Evolutionary conservation across 1,140 invertebrate genomes (phyloP).

Genomic region (Hyphantria cunea): DNA sequence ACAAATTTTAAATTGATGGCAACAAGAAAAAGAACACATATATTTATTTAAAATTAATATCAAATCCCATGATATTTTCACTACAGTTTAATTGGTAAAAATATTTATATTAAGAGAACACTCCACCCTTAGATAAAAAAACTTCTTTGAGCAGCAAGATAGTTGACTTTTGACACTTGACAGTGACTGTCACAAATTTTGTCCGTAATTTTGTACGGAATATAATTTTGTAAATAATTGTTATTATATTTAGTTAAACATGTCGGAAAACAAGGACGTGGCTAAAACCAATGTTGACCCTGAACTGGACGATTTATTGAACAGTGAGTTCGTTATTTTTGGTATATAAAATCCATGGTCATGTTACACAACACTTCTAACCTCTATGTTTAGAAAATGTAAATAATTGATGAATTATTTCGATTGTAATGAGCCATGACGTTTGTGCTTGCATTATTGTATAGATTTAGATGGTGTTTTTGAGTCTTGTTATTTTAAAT

Average conservation of each 20-base stretch:
- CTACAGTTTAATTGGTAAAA: no score
- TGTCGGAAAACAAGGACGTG: constrained; percentile 69
- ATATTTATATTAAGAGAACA: background rate
- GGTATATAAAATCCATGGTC: constrained; percentile 33
- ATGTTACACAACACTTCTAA: constrained; percentile 53
- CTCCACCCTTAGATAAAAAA: background rate
- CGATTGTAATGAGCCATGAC: background rate
- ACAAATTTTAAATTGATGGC: no score
- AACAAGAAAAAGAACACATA: no score
- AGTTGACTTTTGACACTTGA: constrained; percentile 7
- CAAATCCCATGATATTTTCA: no score
- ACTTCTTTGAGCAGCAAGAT: background rate
- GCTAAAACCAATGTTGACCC: constrained; percentile 63
- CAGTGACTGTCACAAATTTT: constrained; percentile 11
- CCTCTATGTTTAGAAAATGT: constrained; percentile 6
- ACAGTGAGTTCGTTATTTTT: constrained; percentile 60
- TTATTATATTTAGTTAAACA: constrained; percentile 42
- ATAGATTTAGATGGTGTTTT: no score
- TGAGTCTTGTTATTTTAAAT: no score
- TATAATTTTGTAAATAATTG: constrained; percentile 26
- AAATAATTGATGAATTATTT: constrained; percentile 27
- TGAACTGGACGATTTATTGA: constrained; percentile 72
- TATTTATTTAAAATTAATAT: no score
- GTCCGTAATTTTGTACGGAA: constrained; percentile 2
- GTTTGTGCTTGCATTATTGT: background rate